Conservation (phyloP, 2,113 vertebrate species). For the Phrynosoma platyrhinos region DNA sequence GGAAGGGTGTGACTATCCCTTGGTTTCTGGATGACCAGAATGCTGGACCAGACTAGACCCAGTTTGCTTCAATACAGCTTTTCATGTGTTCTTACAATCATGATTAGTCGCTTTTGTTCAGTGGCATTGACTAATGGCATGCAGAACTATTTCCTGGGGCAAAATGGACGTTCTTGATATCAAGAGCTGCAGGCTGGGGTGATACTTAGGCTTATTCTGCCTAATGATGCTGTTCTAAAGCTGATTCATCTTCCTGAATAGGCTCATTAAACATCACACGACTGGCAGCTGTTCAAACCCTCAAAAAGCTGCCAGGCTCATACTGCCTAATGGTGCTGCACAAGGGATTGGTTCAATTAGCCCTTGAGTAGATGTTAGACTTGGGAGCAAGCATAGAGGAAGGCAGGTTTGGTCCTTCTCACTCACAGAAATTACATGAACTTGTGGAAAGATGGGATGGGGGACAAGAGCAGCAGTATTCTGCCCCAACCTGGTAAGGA, state of each 20-base stretch:
- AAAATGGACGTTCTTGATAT: neutral
- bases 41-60: neutral
- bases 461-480: neutral
- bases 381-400: neutral
- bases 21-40: neutral
- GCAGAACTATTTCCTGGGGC: neutral
- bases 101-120: neutral
- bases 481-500: neutral
- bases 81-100: neutral
- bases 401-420: neutral
- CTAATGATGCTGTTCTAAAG: conserved; percentile 31
- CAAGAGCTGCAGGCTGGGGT: neutral
- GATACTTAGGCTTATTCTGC: conserved; percentile 8
- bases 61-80: neutral
- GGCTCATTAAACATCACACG: conserved; percentile 40
- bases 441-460: neutral
- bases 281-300: conserved; percentile 35
- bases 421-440: neutral
- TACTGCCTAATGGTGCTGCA: conserved; percentile 34
- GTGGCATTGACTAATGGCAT: neutral
- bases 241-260: conserved; percentile 39
- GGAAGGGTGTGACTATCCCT: no score
- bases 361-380: neutral
- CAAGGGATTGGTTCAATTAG: neutral
- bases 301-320: conserved; percentile 3